Conservation (phyloP, 1,140 invertebrate species). For the Temnothorax nylanderi region DNA sequence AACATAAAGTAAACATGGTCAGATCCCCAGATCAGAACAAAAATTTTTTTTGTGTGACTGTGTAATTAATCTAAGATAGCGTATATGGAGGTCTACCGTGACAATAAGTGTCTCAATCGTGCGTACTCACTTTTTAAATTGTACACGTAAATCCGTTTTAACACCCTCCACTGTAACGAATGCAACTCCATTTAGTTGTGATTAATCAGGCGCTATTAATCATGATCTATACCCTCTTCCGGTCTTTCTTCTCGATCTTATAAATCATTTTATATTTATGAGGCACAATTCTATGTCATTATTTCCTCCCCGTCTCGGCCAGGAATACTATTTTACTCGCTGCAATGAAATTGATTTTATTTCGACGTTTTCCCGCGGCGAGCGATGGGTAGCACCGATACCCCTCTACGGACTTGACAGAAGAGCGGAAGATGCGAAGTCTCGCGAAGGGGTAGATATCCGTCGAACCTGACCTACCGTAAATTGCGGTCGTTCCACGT, state of each 20-base stretch:
- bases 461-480: conserved; percentile 70
- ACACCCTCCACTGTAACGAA: background rate
- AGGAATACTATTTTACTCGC: background rate
- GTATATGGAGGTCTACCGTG: background rate
- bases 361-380: conserved; percentile 2
- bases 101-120: background rate
- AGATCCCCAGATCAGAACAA: no score
- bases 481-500: conserved; percentile 44
- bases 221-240: background rate
- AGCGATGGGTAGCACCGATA: background rate
- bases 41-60: no score
- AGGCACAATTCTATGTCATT: conserved; percentile 22
- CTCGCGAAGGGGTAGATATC: conserved; percentile 34
- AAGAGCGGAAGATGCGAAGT: conserved; percentile 6
- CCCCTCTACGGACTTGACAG: conserved; percentile 15
- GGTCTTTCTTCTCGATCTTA: background rate
- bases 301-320: background rate
- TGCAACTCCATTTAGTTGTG: background rate
- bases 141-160: background rate
- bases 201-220: conserved; percentile 21
- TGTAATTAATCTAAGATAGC: background rate
- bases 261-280: conserved; percentile 53
- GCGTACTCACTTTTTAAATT: background rate
- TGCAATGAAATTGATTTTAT: conserved; percentile 54
- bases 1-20: no score